Evolutionary conservation across 2,888 invertebrate species (phyloP).

Genomic region (Pardosa pseudoannulata): DNA sequence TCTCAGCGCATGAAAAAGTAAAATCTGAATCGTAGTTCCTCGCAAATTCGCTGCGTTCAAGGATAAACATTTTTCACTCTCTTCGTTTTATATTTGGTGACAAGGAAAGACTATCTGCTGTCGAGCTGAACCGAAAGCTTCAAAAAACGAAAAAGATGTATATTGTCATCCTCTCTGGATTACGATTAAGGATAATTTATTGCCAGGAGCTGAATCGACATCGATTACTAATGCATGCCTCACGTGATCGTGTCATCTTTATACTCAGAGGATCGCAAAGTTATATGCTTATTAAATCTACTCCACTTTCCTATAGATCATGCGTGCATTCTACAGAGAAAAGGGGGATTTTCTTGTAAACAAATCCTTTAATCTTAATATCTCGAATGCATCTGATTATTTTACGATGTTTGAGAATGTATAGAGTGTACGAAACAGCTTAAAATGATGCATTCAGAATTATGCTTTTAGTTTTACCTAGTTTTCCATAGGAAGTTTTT

Average conservation of each 20-base stretch:
- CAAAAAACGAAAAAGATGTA: background rate
- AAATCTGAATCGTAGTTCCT: slow-evolving; percentile 25
- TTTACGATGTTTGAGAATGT: no score
- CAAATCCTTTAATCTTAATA: no score
- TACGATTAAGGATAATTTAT: slow-evolving; percentile 9
- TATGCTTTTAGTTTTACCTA: no score
- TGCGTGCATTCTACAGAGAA: no score
- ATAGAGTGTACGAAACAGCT: no score
- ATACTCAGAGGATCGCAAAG: background rate
- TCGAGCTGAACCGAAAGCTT: background rate
- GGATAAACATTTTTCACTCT: slow-evolving; percentile 49
- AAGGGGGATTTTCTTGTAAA: no score
- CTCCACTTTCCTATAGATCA: no score
- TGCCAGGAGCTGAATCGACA: slow-evolving; percentile 8
- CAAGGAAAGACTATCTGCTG: slow-evolving; percentile 26
- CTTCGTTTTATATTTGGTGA: slow-evolving; percentile 35
- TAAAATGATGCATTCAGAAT: no score
- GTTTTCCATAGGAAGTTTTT: no score
- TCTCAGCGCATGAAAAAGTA: background rate
- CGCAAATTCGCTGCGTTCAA: slow-evolving; percentile 38
- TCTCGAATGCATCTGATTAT: no score
- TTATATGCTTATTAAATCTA: background rate
- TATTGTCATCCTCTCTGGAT: slow-evolving; percentile 23
- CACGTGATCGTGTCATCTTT: background rate
- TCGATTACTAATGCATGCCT: background rate